Conservation (phyloP, 2,888 invertebrate genomes). For the Cepaea hortensis region DNA sequence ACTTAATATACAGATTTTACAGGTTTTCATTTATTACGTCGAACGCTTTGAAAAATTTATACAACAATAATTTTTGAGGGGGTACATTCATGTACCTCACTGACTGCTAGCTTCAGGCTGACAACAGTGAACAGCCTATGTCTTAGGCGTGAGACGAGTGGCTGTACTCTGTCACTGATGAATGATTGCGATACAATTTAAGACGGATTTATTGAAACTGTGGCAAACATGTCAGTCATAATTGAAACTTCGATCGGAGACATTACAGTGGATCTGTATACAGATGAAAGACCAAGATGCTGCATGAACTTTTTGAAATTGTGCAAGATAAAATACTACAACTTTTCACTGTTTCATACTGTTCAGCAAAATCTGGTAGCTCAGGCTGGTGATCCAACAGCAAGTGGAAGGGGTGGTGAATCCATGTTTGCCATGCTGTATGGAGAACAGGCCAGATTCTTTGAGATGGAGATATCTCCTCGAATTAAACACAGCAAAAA, state of each 20-base stretch:
- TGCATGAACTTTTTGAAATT: constrained; percentile 90
- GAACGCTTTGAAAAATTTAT: no score
- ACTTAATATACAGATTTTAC: no score
- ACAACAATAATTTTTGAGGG: no score
- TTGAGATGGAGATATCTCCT: constrained; percentile 92
- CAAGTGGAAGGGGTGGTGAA: constrained; percentile 92
- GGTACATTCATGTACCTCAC: no score
- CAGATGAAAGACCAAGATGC: constrained; percentile 87
- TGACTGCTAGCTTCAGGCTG: no score
- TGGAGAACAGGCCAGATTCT: constrained; percentile 90
- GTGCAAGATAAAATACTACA: constrained; percentile 98
- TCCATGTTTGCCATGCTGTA: constrained; percentile 91
- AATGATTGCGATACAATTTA: not conserved
- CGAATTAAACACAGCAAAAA: constrained; percentile 90
- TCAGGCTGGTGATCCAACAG: constrained; percentile 97
- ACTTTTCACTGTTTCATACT: constrained; percentile 94
- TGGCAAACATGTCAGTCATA: constrained; percentile 89
- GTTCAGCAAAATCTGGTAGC: constrained; percentile 95
- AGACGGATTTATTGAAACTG: not conserved
- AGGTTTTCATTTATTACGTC: no score
- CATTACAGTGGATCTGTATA: constrained; percentile 93
- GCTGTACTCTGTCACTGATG: no score
- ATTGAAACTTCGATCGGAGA: constrained; percentile 98
- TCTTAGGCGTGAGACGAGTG: no score
- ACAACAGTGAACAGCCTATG: no score